Conservation (phyloP, 2,888 invertebrate species). For the Amphiduros pacificus region DNA sequence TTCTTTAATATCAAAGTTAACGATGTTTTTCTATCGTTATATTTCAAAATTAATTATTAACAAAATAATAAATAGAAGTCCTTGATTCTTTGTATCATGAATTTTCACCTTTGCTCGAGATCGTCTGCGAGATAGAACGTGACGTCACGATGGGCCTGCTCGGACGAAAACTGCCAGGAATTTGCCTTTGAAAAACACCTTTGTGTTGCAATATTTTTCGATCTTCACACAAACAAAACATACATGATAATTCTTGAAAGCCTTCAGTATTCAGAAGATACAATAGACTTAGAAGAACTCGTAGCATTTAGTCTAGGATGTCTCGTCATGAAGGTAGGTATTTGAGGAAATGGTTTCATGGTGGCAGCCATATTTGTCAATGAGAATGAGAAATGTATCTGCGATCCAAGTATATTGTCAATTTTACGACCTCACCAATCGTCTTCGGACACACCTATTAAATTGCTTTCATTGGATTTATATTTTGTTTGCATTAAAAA, state of each 20-base stretch:
- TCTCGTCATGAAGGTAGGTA: conserved; percentile 80
- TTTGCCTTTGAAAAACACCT: conserved; percentile 8
- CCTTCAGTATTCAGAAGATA: not conserved
- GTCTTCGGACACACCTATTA: no score
- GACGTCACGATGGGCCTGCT: conserved; percentile 51
- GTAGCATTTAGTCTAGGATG: conserved; percentile 65
- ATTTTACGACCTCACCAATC: no score
- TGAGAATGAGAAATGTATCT: not conserved
- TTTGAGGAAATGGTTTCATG: conserved; percentile 16
- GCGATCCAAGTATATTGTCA: not conserved
- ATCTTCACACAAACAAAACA: conserved; percentile 4
- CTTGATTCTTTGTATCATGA: no score
- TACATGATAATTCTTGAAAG: conserved; percentile 16
- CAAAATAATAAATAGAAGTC: no score
- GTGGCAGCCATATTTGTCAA: conserved; percentile 18
- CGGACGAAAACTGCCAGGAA: conserved; percentile 25
- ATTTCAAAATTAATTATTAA: no score
- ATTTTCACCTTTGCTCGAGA: conserved; percentile 12
- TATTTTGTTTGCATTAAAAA: no score
- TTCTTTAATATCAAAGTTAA: no score
- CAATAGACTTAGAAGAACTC: not conserved
- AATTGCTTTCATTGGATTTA: no score
- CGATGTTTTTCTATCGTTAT: no score
- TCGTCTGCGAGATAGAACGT: conserved; percentile 26
- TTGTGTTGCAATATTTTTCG: conserved; percentile 7